phyloP scores from a whole-genome alignment of 2,113 vertebrate species.

The Seriola dumerili region DNA sequence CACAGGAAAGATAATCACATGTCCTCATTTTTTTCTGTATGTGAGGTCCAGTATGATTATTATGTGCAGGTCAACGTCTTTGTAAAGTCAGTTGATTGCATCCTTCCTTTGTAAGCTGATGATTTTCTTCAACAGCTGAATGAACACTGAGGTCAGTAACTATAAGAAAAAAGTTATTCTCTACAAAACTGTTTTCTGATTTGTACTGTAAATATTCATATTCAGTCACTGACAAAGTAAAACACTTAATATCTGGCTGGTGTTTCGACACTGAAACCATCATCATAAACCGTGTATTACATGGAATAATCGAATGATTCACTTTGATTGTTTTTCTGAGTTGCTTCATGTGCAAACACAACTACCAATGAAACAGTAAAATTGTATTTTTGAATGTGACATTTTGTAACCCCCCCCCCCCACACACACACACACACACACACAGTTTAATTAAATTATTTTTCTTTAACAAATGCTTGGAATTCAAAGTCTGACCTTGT shows the following conservation, averaged over 20 bases:
- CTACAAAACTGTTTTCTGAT: neutral
- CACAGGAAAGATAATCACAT: slow-evolving; percentile 26
- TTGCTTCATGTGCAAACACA: slow-evolving; percentile 8
- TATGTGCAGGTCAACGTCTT: neutral
- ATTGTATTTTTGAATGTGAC: neutral
- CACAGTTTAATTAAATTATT: slow-evolving; percentile 15
- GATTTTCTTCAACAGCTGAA: slow-evolving; percentile 6
- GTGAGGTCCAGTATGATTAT: neutral
- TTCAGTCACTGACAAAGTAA: slow-evolving; percentile 35
- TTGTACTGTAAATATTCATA: slow-evolving; percentile 11
- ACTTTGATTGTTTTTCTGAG: slow-evolving; percentile 24
- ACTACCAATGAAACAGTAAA: neutral
- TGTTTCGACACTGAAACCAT: slow-evolving; percentile 15
- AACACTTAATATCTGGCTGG: slow-evolving; percentile 11
- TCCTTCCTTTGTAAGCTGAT: neutral
- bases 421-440: too few relatives aligned
- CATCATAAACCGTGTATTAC: slow-evolving; percentile 29
- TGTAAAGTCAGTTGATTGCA: neutral
- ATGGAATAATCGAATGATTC: slow-evolving; percentile 24
- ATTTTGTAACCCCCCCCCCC: neutral
- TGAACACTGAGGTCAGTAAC: neutral
- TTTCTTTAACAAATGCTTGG: neutral
- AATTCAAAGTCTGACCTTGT: neutral
- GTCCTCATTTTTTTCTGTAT: slow-evolving; percentile 1
- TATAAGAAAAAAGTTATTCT: slow-evolving; percentile 23